Evolutionary conservation across 2,797 vertebrate species (phyloP), one percentile per base, ranked within the genome.

Genomic region (Platyrinchus mystaceus): DNA sequence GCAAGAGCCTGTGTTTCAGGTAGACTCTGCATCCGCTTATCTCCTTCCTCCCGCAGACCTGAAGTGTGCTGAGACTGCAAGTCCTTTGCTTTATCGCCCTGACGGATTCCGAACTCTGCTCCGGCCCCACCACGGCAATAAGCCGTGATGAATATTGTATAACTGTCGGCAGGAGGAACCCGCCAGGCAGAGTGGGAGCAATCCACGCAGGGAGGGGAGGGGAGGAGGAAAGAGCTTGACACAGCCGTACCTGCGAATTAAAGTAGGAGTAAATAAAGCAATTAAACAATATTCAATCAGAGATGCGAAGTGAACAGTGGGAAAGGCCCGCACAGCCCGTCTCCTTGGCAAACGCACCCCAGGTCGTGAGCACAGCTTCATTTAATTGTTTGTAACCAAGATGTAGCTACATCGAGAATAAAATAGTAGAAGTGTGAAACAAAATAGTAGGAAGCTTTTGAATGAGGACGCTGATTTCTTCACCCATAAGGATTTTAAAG

Each of bases 191-290:
- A 53, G 86, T 16, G n/a, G 88, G 82, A 94, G 78, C 73, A 16
- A 78, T 69, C 53, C 84, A 46, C 2, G 0, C 14, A 1, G 44
- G 76, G 78, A 89, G 71, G 53, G 82, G 44, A 92, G 30, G 26
- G 69, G 49, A 87, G 58, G 70, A 70, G 55, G 52, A 69, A 71
- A 44, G 70, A 37, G 60, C 69, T 47, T 22, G 17, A 41, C 73
- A 53, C n/a, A 58, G 64, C 32, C 32, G 14, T 8, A 53, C 52
- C 76, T 66, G 62, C 41, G 49, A 87, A 90, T 92, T 60, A 90
- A 89, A 87, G 70, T 1, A 34, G 49, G 74, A 87, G 58, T 78
- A 93, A 95, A 91, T 91, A 88, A 77, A 87, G 52, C 77, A 52
- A 91, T 90, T 83, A 85, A 91, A 68, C 23, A 50, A 73, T 30